phyloP scores from a whole-genome alignment of 2,113 vertebrate genomes.

The Rissa tridactyla region DNA sequence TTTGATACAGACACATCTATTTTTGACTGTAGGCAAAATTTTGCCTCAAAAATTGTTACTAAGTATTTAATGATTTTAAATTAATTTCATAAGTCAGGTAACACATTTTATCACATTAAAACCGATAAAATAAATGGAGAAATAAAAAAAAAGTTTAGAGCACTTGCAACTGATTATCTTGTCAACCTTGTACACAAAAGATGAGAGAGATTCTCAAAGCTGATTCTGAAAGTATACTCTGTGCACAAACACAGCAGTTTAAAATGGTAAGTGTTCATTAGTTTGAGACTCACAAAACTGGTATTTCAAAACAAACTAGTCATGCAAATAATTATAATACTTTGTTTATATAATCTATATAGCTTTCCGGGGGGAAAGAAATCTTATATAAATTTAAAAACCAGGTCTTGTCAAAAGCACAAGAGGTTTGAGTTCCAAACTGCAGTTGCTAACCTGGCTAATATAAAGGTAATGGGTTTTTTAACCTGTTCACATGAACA shows the following conservation, averaged over 20 bases:
- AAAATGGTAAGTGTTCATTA: neutral
- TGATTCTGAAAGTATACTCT: neutral
- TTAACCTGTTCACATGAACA: neutral
- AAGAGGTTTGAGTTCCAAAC: neutral
- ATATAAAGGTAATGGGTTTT: neutral
- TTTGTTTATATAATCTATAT: neutral
- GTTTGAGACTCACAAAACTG: neutral
- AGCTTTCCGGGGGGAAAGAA: rapidly evolving
- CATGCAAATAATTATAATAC: neutral
- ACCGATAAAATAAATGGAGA: neutral
- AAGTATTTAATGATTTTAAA: neutral
- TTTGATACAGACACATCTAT: neutral
- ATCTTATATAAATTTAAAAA: neutral
- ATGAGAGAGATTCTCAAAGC: neutral
- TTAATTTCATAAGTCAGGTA: neutral
- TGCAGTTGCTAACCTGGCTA: neutral
- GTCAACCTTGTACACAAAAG: neutral
- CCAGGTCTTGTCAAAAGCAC: neutral
- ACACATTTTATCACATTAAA: neutral
- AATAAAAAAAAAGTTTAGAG: neutral
- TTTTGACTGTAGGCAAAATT: neutral
- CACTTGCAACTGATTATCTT: neutral
- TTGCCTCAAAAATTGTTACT: neutral
- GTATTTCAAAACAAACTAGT: neutral
- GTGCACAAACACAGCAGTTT: neutral